Conservation (phyloP, 2,113 vertebrate species). For the Phainopepla nitens region DNA sequence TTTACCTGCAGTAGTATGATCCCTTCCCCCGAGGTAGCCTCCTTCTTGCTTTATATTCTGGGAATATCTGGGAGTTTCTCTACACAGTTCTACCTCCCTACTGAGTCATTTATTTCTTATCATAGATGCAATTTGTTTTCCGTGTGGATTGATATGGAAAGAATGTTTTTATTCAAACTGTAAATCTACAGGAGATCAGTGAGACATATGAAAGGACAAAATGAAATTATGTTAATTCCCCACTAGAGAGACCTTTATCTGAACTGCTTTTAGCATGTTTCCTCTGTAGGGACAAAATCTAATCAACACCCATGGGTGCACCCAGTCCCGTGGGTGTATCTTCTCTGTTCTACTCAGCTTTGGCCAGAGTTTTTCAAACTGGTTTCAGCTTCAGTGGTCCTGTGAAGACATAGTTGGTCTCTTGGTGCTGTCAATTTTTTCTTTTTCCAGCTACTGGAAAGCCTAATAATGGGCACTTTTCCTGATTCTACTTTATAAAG, state of each 20-base stretch:
- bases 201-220: neutral
- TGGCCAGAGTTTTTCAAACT: neutral
- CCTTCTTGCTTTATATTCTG: neutral
- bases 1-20: neutral
- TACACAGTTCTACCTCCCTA: neutral
- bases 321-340: neutral
- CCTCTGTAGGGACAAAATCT: neutral
- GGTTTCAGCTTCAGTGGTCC: neutral
- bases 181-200: neutral
- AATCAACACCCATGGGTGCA: neutral
- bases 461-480: neutral
- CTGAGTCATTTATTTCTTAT: neutral
- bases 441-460: neutral
- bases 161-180: neutral
- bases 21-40: neutral
- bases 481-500: neutral
- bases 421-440: neutral
- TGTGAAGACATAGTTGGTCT: neutral
- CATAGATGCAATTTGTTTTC: neutral
- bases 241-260: neutral
- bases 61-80: neutral
- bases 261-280: neutral
- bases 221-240: neutral
- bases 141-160: neutral
- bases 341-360: neutral